phyloP scores from a whole-genome alignment of 2,113 vertebrate genomes.

The Eleginops maclovinus region DNA sequence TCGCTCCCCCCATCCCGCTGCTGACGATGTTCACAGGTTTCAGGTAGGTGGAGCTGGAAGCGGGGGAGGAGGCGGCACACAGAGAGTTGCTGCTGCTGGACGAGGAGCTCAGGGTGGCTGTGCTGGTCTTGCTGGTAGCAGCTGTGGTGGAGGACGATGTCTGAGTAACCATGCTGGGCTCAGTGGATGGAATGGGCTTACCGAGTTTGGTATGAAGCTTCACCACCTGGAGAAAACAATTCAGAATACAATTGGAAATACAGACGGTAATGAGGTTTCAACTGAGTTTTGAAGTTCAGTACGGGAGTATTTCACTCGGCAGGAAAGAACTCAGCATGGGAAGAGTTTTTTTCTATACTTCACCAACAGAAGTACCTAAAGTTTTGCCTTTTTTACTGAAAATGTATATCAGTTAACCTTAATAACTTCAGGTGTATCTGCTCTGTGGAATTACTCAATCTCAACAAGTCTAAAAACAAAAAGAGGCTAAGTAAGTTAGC shows the following conservation, averaged over 20 bases:
- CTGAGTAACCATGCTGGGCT: slow-evolving; percentile 95
- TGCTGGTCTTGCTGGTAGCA: slow-evolving; percentile 87
- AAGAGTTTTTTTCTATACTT: no score
- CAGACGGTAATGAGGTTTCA: not conserved
- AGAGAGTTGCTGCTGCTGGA: slow-evolving; percentile 84
- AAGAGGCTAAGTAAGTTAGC: no score
- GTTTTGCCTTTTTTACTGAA: no score
- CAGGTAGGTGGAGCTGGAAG: slow-evolving; percentile 76
- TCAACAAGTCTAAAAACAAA: no score
- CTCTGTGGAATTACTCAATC: no score
- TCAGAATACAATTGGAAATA: not conserved
- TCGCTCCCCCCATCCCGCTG: slow-evolving; percentile 78
- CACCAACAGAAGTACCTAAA: no score
- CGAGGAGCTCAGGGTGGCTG: slow-evolving; percentile 85
- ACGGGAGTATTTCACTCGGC: no score
- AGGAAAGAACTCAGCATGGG: no score
- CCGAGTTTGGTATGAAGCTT: slow-evolving; percentile 99
- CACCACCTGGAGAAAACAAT: slow-evolving; percentile 88
- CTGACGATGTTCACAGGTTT: slow-evolving; percentile 84
- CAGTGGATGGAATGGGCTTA: slow-evolving; percentile 98
- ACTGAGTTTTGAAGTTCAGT: not conserved
- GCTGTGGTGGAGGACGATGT: slow-evolving; percentile 87
- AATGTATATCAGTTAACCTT: no score
- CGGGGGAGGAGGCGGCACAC: slow-evolving; percentile 58
- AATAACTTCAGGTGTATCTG: no score